phyloP scores from a whole-genome alignment of 2,888 invertebrate genomes.

The Clusia tigrina region DNA sequence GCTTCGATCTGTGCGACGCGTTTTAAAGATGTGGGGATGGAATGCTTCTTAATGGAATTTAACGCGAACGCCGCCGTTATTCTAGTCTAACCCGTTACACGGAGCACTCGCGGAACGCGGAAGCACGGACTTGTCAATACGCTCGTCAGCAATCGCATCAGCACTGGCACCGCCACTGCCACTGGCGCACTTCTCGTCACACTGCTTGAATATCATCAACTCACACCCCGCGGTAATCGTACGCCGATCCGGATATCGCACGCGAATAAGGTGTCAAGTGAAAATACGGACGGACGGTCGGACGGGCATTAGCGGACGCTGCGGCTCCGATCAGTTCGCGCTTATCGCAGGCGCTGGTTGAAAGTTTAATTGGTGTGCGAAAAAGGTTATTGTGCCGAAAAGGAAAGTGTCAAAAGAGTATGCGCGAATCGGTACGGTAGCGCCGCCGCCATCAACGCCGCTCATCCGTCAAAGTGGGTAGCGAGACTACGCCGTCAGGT shows the following conservation, averaged over 20 bases:
- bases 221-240: slow-evolving; percentile 33
- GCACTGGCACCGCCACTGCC: background rate
- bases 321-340: slow-evolving; percentile 54
- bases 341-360: slow-evolving; percentile 46
- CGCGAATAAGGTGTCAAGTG: slow-evolving; percentile 50
- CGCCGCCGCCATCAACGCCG: slow-evolving; percentile 12
- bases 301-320: too few relatives aligned
- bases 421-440: slow-evolving; percentile 27
- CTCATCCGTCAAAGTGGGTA: background rate
- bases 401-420: slow-evolving; percentile 47
- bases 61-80: slow-evolving; percentile 33
- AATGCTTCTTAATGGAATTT: slow-evolving; percentile 23
- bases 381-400: slow-evolving; percentile 52
- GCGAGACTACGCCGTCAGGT: slow-evolving; percentile 41
- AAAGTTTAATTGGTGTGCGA: slow-evolving; percentile 60
- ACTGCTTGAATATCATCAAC: slow-evolving; percentile 23
- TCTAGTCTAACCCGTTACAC: slow-evolving; percentile 38
- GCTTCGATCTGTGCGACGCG: slow-evolving; percentile 3
- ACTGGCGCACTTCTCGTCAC: slow-evolving; percentile 13
- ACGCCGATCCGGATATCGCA: background rate
- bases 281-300: slow-evolving; percentile 54
- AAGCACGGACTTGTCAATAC: slow-evolving; percentile 1
- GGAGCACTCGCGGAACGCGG: slow-evolving; percentile 21
- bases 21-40: slow-evolving; percentile 14
- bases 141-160: slow-evolving; percentile 5